Conservation (phyloP, 2,797 vertebrate species). For the Neosilurus mollespiculum region DNA sequence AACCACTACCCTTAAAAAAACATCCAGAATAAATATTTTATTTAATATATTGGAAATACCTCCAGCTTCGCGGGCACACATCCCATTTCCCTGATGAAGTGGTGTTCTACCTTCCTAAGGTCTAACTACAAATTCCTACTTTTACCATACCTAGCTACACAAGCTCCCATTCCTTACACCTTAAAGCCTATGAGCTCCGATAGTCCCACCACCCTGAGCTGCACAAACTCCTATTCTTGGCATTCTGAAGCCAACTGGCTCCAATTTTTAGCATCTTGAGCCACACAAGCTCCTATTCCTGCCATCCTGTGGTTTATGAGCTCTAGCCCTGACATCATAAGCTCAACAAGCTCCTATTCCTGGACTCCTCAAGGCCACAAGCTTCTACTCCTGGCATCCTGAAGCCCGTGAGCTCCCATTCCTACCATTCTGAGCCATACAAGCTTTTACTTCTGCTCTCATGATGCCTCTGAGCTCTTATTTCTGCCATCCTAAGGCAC, state of each 20-base stretch:
- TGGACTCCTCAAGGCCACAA: not conserved
- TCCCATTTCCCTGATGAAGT: not conserved
- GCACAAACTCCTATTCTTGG: not conserved
- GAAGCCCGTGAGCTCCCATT: not conserved
- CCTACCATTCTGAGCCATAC: not conserved
- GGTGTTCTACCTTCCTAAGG: not conserved
- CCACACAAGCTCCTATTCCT: not conserved
- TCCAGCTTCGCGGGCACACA: not conserved
- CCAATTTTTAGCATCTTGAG: slow-evolving; percentile 1
- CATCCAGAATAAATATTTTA: not conserved
- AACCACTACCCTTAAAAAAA: not conserved
- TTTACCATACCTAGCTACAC: not conserved
- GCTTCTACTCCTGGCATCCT: not conserved
- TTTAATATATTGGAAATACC: not conserved
- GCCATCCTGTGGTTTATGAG: not conserved
- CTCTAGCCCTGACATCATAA: not conserved
- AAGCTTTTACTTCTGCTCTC: not conserved
- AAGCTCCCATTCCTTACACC: not conserved
- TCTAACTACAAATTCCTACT: not conserved
- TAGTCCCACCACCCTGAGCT: not conserved
- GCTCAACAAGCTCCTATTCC: not conserved
- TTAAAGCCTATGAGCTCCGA: not conserved
- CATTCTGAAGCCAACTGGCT: not conserved
- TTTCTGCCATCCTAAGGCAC: not conserved
- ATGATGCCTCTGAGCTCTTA: not conserved